phyloP scores from a whole-genome alignment of 1,140 invertebrate species.

The Plutomurus gul region DNA sequence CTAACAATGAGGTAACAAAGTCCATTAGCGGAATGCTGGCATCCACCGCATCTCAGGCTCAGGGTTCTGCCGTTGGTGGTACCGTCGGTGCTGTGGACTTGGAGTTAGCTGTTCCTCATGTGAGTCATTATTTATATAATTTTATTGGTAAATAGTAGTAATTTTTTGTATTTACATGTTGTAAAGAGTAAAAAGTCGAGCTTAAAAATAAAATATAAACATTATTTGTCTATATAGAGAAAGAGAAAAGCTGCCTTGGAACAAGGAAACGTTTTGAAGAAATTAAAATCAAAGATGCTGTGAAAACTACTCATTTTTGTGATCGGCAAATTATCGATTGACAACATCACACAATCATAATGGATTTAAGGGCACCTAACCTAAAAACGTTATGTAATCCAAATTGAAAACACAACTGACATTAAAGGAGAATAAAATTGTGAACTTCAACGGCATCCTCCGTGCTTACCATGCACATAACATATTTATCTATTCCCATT shows the following conservation, averaged over 20 bases:
- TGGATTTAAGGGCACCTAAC: too few species aligned
- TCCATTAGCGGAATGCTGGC: not conserved
- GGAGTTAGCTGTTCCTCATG: not conserved
- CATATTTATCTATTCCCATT: too few species aligned
- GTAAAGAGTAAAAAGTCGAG: too few species aligned
- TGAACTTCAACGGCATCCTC: too few species aligned
- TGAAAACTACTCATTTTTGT: not conserved
- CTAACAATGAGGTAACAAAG: not conserved
- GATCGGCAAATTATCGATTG: too few species aligned
- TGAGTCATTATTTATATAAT: not conserved
- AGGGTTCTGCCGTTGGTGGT: not conserved
- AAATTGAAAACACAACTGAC: too few species aligned
- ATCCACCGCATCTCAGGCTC: not conserved
- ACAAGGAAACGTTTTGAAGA: conserved; percentile 61
- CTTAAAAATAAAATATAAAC: too few species aligned
- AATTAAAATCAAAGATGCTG: conserved; percentile 57
- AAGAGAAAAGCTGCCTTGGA: conserved; percentile 62
- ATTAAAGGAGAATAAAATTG: too few species aligned
- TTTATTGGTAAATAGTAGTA: not conserved
- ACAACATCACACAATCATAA: too few species aligned
- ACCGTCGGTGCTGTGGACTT: not conserved
- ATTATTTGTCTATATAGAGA: conserved; percentile 57
- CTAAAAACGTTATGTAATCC: too few species aligned
- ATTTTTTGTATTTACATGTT: not conserved
- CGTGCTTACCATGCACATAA: too few species aligned